phyloP scores from a whole-genome alignment of 2,797 vertebrate genomes.

The Threskiornis aethiopicus region DNA sequence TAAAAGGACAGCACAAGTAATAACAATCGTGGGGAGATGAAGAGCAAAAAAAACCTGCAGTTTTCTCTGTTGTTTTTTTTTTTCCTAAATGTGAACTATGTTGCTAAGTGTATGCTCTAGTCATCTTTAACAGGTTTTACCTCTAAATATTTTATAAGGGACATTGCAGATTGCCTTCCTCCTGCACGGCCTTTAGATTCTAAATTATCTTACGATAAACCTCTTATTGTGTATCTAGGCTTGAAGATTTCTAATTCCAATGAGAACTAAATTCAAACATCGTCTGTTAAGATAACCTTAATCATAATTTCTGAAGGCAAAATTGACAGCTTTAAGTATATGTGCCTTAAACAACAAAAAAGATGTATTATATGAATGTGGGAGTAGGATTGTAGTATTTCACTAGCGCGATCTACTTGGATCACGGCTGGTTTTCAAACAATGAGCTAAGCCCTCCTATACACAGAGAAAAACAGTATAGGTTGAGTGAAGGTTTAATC shows the following conservation, averaged over 20 bases:
- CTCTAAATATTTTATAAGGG: conserved; percentile 17
- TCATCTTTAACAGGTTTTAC: neutral
- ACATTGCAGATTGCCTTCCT: neutral
- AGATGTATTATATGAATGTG: neutral
- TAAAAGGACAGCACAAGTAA: neutral
- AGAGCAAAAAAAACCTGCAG: neutral
- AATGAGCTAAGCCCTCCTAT: neutral
- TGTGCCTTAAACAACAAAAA: neutral
- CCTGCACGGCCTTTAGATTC: neutral
- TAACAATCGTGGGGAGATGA: neutral
- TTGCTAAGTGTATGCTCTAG: neutral
- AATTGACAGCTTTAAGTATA: neutral
- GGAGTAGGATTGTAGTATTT: neutral
- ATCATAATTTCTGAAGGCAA: neutral
- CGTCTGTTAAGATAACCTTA: neutral
- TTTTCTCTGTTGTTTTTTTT: neutral
- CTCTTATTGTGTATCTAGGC: neutral
- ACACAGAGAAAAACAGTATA: neutral
- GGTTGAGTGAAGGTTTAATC: neutral
- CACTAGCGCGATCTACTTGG: neutral
- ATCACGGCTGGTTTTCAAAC: neutral
- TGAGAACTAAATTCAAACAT: neutral
- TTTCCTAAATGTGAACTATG: neutral
- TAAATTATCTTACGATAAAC: neutral
- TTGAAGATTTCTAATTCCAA: neutral